A percentile compares a stretch with the other conserved stretches of the same genome.
Conservation (phyloP, 2,113 vertebrate genomes). For the Pan troglodytes region DNA sequence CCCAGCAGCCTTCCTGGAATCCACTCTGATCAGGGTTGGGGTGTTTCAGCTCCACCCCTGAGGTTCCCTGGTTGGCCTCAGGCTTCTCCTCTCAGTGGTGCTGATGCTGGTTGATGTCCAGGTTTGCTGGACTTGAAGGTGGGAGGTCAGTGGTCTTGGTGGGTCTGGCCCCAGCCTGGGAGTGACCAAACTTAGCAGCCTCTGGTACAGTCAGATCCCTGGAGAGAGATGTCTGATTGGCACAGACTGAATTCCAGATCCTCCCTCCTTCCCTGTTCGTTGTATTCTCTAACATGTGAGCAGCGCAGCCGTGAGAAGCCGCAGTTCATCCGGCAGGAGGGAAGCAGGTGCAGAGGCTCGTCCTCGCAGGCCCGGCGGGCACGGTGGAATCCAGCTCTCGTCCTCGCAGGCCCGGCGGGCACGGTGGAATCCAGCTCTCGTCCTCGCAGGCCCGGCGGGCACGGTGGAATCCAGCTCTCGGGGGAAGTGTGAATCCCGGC, state of each 20-base stretch:
- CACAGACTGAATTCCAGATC: conserved; percentile 40
- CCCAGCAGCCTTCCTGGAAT: neutral
- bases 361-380: conserved; percentile 5
- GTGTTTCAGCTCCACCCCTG: neutral
- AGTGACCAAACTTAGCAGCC: neutral
- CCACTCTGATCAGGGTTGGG: neutral
- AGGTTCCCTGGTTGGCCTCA: neutral
- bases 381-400: neutral
- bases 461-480: neutral
- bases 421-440: neutral
- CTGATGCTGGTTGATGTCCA: neutral
- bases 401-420: conserved; percentile 4
- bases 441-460: conserved; percentile 5
- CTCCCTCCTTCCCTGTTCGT: neutral
- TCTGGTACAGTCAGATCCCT: neutral
- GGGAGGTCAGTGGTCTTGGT: too few species aligned
- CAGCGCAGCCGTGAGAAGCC: conserved; percentile 65
- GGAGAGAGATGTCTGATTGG: conserved; percentile 33
- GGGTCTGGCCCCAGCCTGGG: neutral
- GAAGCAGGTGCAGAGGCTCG: conserved; percentile 67
- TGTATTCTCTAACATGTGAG: conserved; percentile 49
- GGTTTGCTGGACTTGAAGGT: neutral
- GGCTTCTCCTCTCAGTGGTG: neutral
- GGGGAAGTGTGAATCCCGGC: conserved; percentile 17
- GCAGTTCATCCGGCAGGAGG: conserved; percentile 57